Base-by-base conservation (phyloP, 2,113 vertebrate genomes). In the Caranx ignobilis region DNA sequence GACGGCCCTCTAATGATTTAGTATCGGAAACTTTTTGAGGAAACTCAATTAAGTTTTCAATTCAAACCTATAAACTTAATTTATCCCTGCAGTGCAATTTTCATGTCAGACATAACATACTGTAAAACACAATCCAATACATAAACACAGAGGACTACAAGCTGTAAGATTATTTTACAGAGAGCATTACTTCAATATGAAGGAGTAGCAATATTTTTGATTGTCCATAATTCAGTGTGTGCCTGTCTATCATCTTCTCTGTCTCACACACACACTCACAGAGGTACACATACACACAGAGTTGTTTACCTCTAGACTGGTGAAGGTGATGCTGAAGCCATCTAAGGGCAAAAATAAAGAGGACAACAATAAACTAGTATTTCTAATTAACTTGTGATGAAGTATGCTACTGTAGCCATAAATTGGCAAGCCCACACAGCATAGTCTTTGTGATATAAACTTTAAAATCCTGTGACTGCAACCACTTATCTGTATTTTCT, bases 21-120 rank as follows among this genome's bases (percentile, higher is more conserved):
- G 45, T 45, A 77, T 69, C 6, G 26, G 60, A 80, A 83, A 83
- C 56, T 71, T 89, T 82, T 75, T 72, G 32, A 77, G 56, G 34
- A 21, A 73, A 77, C 75, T 75, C 26, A 69, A 77, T 87, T 85
- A 63, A 5, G 76, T 55, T 80, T 84, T 68, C 54, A 56, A 50
- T 66, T 47, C 54, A 35, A 50, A 63, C 11, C 43, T 56, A 77
- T 52, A 82, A 81, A 84, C 34, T 37, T 75, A 48, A 87, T 88
- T 71, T 68, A 47, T 55, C 48, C 16, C 59, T 59, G 72, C 50
- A 66, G 52, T 35, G 37, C 55, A 39, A 45, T 60, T 55, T 74
- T 71, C 37, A 71, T 61, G 74, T 65, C 70, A 83, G 54, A 2
- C 39, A 55, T 13, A 69, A 61, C 75, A 65, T 62, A 47, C 4